Evolutionary conservation across 2,113 vertebrate species (phyloP).

Genomic region (Piaya cayana): DNA sequence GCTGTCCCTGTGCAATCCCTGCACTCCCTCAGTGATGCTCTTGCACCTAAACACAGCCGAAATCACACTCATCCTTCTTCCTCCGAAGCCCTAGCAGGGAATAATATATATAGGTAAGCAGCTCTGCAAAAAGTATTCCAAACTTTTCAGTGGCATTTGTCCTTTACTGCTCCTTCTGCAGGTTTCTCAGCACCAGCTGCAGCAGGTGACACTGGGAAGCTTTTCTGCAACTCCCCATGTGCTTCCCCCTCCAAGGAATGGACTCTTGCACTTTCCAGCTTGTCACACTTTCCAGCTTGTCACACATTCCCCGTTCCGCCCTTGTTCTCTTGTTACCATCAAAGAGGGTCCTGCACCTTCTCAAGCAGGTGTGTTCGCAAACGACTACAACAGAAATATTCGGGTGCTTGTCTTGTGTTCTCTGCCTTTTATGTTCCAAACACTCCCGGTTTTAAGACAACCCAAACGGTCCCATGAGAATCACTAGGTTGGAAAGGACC

Average conservation of each 20-base stretch:
- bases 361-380: background rate
- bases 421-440: background rate
- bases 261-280: background rate
- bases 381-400: background rate
- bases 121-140: background rate
- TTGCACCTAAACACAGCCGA: background rate
- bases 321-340: background rate
- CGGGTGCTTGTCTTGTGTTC: background rate
- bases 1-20: background rate
- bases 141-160: background rate
- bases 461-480: background rate
- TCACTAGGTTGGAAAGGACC: no score
- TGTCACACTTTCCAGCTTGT: background rate
- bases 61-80: background rate
- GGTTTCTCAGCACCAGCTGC: background rate
- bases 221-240: background rate
- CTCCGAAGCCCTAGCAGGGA: background rate
- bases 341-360: background rate
- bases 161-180: background rate
- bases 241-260: fast-evolving
- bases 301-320: background rate
- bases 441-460: background rate
- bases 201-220: fast-evolving
- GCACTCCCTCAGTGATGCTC: background rate
- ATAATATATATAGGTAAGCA: background rate